A percentile compares a stretch with the other conserved stretches of the same genome.
Conservation (phyloP, 1,140 invertebrate genomes). For the Medauroidea extradentata region DNA sequence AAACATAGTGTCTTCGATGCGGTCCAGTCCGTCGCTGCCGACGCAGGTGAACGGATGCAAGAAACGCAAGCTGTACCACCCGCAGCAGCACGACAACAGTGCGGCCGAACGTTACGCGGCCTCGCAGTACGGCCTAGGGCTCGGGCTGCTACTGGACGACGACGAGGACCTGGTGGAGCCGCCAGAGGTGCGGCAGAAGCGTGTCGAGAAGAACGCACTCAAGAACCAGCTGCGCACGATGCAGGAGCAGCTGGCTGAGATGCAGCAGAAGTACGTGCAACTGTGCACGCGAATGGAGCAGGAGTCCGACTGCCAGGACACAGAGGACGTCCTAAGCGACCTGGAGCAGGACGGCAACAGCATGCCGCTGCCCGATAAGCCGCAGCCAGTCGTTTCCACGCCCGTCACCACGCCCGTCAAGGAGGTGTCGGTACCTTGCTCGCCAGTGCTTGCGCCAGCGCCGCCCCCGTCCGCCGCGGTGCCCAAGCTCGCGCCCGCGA, state of each 20-base stretch:
- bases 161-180: conserved; percentile 71
- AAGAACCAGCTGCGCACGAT: conserved; percentile 80
- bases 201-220: conserved; percentile 76
- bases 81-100: conserved; percentile 81
- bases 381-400: conserved; percentile 45
- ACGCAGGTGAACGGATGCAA: conserved; percentile 85
- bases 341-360: conserved; percentile 55
- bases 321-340: conserved; percentile 66
- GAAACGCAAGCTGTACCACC: conserved; percentile 95
- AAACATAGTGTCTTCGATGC: conserved; percentile 90
- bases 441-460: conserved; percentile 46
- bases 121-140: conserved; percentile 25
- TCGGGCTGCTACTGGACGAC: conserved; percentile 47
- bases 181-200: conserved; percentile 68
- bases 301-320: conserved; percentile 62
- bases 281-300: conserved; percentile 80
- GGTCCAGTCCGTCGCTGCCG: conserved; percentile 69
- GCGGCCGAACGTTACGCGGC: conserved; percentile 61
- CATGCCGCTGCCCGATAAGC: conserved; percentile 42
- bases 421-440: conserved; percentile 43
- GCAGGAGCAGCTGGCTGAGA: conserved; percentile 83
- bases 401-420: conserved; percentile 54
- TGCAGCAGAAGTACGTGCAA: conserved; percentile 87
- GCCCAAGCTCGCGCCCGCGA: conserved; percentile 61
- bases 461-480: conserved; percentile 63